phyloP scores from a whole-genome alignment of 2,888 invertebrate genomes.

The Perizoma affinitatum region DNA sequence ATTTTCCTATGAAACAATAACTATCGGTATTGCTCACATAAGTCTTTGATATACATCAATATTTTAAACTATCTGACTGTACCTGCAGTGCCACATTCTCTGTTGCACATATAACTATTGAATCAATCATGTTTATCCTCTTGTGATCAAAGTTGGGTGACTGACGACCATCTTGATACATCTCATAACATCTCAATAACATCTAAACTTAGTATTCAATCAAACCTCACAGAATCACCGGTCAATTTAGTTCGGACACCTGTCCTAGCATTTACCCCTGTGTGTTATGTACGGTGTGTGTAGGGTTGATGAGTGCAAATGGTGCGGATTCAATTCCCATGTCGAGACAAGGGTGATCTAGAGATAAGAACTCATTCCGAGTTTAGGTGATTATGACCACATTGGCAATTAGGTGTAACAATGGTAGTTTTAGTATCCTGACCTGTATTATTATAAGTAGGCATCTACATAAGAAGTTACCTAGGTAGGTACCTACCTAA shows the following conservation, averaged over 20 bases:
- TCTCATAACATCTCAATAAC: no score
- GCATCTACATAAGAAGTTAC: background rate
- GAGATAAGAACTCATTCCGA: conserved; percentile 12
- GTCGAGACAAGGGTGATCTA: conserved; percentile 23
- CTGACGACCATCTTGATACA: no score
- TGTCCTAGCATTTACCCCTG: background rate
- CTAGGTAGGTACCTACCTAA: background rate
- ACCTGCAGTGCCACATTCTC: no score
- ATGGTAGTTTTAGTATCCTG: background rate
- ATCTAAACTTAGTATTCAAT: no score
- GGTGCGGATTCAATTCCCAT: conserved; percentile 20
- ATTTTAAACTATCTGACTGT: no score
- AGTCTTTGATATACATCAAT: no score
- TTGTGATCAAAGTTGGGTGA: no score
- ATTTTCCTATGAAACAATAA: no score
- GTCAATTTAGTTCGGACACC: background rate
- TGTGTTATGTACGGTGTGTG: background rate
- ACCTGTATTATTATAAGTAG: background rate
- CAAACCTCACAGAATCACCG: background rate
- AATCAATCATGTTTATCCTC: no score
- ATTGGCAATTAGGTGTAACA: no score
- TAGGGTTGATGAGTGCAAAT: conserved; percentile 15
- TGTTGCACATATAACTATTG: no score
- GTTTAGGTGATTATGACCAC: background rate
- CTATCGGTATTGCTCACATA: no score